These are phyloP conservation scores for Xestia rhomboidea DNA, from an alignment of 2,888 invertebrate genomes.

Conservation along the genomic window DNA sequence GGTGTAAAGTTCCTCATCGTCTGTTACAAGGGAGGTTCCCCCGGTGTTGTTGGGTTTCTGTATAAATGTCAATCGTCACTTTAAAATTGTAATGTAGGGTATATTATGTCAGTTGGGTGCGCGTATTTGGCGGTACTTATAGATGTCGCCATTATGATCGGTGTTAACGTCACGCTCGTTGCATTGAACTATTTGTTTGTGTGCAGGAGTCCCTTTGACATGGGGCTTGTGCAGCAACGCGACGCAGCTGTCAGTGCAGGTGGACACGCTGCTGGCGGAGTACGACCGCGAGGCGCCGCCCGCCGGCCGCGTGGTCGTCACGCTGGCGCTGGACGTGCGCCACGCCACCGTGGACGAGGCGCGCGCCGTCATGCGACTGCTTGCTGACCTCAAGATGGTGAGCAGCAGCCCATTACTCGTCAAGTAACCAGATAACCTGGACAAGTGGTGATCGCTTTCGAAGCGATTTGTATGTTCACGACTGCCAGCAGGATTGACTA, in stretches of 20 bases:
- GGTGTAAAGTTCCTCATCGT: not conserved
- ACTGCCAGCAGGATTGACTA: not conserved
- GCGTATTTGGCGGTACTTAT: not conserved
- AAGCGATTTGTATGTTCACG: not conserved
- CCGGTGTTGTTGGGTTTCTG: not conserved
- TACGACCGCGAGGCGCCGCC: conserved; percentile 83
- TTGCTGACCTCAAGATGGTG: conserved; percentile 91
- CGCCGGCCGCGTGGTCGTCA: conserved; percentile 82
- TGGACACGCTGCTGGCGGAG: conserved; percentile 84
- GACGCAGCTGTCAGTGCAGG: conserved; percentile 75
- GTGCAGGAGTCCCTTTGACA: conserved; percentile 35
- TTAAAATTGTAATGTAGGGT: not conserved
- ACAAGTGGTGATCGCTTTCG: not conserved
- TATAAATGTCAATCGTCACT: not conserved
- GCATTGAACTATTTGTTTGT: not conserved
- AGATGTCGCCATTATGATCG: not conserved
- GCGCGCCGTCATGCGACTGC: conserved; percentile 89
- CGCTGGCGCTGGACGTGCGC: conserved; percentile 90
- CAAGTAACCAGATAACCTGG: not conserved
- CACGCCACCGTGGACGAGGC: conserved; percentile 93
- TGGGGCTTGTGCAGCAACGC: conserved; percentile 74
- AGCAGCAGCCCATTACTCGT: not conserved
- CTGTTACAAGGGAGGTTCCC: not conserved
- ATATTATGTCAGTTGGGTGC: not conserved
- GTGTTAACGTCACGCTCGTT: not conserved